A percentile compares a stretch with the other conserved stretches of the same genome.
These are phyloP conservation scores for Hozukius guyotensis DNA, from an alignment of 2,797 vertebrate genomes.

Conservation along the genomic window DNA sequence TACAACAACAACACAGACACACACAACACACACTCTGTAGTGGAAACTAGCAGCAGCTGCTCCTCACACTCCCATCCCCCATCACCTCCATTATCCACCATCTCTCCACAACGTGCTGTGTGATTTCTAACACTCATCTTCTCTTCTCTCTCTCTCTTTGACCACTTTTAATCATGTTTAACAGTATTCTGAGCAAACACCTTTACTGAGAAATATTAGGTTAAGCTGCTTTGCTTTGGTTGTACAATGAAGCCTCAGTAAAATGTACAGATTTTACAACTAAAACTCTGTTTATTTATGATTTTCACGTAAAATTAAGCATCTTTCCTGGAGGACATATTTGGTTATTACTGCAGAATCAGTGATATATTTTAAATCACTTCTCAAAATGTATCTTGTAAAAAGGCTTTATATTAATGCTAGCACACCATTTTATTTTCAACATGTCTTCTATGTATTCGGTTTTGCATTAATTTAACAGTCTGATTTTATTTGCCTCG, in stretches of 20 bases:
- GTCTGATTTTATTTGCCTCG: not conserved
- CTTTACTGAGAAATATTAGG: not conserved
- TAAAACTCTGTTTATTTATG: not conserved
- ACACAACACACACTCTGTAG: not conserved
- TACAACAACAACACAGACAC: not conserved
- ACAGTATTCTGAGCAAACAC: not conserved
- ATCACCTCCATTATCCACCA: not conserved
- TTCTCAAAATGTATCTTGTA: not conserved
- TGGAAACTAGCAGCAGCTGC: constrained; percentile 46
- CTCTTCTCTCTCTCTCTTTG: not conserved
- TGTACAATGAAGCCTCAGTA: not conserved
- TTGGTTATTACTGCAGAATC: not conserved
- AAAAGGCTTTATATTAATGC: not conserved
- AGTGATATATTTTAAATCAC: not conserved
- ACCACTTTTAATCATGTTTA: not conserved
- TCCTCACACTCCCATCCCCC: constrained; percentile 48
- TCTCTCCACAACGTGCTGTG: not conserved
- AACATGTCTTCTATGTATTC: not conserved
- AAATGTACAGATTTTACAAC: not conserved
- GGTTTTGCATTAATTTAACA: not conserved
- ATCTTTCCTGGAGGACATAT: not conserved
- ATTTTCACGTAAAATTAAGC: not conserved
- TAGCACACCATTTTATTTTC: not conserved
- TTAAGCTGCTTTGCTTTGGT: not conserved
- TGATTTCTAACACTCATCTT: constrained; percentile 13